Conservation (phyloP, 1,140 invertebrate species). For the Eciton burchellii region DNA sequence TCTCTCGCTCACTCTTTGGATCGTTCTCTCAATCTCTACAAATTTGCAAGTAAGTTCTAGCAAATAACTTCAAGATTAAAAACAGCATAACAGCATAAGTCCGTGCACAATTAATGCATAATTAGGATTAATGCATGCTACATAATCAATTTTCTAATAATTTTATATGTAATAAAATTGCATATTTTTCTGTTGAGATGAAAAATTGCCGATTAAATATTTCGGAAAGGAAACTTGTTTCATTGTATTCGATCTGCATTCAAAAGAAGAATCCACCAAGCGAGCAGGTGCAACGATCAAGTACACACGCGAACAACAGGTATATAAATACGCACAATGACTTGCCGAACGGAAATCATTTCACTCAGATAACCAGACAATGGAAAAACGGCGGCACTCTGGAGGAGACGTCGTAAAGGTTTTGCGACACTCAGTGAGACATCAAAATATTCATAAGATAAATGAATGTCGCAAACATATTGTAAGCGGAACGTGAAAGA, state of each 20-base stretch:
- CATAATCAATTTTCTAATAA: neutral
- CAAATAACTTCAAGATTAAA: too few relatives aligned
- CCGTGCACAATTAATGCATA: too few relatives aligned
- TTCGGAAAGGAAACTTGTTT: neutral
- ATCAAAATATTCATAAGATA: neutral
- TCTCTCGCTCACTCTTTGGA: too few relatives aligned
- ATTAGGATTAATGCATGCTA: neutral
- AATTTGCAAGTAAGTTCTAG: too few relatives aligned
- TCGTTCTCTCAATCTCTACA: too few relatives aligned
- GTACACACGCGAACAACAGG: conserved; percentile 14
- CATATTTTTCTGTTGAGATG: neutral
- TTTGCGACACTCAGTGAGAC: neutral
- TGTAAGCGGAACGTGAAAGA: too few relatives aligned
- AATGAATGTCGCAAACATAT: neutral
- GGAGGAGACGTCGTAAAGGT: too few relatives aligned
- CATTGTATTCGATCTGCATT: conserved; percentile 4
- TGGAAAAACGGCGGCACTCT: too few relatives aligned
- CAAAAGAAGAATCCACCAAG: neutral
- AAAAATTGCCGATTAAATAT: neutral
- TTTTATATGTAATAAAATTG: neutral
- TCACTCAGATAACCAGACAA: too few relatives aligned
- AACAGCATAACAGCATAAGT: too few relatives aligned
- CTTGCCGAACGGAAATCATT: conserved; percentile 3
- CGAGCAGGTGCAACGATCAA: conserved; percentile 15
- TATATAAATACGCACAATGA: conserved; percentile 23